Conservation (phyloP, 2,113 vertebrate species). For the Melanerpes formicivorus region DNA sequence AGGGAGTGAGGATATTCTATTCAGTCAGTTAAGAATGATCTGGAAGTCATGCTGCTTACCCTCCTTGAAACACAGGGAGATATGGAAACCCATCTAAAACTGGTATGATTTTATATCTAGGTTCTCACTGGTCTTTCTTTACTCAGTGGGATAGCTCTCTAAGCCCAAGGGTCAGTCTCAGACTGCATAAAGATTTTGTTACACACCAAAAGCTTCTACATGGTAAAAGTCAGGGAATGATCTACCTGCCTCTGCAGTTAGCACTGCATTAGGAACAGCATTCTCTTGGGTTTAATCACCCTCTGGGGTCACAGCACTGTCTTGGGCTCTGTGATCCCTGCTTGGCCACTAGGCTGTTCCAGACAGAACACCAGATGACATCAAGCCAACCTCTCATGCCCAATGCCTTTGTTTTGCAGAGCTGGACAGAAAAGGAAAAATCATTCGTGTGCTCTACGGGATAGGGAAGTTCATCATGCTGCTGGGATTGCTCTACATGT, state of each 20-base stretch:
- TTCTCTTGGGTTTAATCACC: constrained; percentile 42
- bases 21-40: neutral
- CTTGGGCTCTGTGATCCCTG: neutral
- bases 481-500: constrained; percentile 91
- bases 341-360: neutral
- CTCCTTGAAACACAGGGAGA: neutral
- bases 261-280: constrained; percentile 18
- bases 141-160: neutral
- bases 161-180: neutral
- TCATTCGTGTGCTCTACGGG: constrained; percentile 77
- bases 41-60: neutral
- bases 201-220: neutral
- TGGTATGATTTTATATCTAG: neutral
- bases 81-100: neutral
- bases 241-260: constrained; percentile 21
- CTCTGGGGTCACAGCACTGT: neutral
- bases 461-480: constrained; percentile 80
- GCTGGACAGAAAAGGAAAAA: constrained; percentile 84
- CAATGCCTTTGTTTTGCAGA: constrained; percentile 78
- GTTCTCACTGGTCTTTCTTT: neutral
- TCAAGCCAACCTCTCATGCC: neutral
- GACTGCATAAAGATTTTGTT: neutral
- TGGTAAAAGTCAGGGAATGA: neutral
- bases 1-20: neutral
- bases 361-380: neutral